These are phyloP conservation scores for Macrobrachium nipponense DNA, from an alignment of 1,140 invertebrate genomes.

Conservation along the genomic window DNA sequence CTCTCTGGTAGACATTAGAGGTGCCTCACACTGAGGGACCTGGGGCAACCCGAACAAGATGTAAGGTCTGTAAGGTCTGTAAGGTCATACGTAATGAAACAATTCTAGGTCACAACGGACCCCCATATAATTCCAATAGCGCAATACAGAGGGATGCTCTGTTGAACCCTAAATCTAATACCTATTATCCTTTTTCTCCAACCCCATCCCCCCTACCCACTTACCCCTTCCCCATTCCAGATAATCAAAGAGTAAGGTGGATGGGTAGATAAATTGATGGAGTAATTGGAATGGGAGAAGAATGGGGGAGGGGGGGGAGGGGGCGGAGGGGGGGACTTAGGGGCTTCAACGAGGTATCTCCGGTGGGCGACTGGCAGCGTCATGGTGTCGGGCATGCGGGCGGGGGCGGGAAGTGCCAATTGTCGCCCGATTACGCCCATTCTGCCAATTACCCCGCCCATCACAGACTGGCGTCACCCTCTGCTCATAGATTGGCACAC, in stretches of 20 bases:
- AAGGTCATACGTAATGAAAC: too few relatives aligned
- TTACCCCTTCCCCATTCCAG: background rate
- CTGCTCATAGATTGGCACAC: background rate
- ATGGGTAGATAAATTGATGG: background rate
- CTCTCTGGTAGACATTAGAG: too few relatives aligned
- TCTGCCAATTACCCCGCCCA: conserved; percentile 44
- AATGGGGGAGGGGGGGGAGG: background rate
- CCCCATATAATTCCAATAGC: too few relatives aligned
- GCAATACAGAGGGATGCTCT: too few relatives aligned
- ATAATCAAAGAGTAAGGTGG: background rate
- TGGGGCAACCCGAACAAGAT: too few relatives aligned
- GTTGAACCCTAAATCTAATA: too few relatives aligned
- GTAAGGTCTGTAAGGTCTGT: too few relatives aligned
- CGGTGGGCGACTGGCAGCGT: conserved; percentile 13
- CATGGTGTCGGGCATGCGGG: conserved; percentile 32
- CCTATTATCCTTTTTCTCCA: too few relatives aligned
- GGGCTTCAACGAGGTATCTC: conserved; percentile 32
- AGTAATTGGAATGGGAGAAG: conserved; percentile 1
- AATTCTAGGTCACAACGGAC: too few relatives aligned
- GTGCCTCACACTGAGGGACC: too few relatives aligned
- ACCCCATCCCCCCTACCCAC: background rate
- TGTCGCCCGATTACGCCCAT: conserved; percentile 45
- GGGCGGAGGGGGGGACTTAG: background rate
- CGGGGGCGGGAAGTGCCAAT: conserved; percentile 45
- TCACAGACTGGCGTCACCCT: conserved; percentile 11